Base-by-base conservation (phyloP, 2,888 invertebrate species). In the Sesia bembeciformis region DNA sequence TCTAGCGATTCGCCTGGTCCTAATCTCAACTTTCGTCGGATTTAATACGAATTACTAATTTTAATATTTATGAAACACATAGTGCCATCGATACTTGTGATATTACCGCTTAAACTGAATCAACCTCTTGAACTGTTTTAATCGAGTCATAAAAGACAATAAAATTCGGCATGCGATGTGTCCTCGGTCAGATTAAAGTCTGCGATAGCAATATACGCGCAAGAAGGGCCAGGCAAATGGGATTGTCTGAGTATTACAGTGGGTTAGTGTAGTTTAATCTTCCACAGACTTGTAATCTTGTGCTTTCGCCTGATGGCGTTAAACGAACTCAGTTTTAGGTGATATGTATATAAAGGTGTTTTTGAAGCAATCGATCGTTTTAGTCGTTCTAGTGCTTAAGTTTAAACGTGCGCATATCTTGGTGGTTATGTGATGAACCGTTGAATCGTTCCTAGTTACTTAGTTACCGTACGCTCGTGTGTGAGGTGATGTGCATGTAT, bases 361-460 rank as follows among this genome's bases (percentile, higher is more conserved):
- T 72, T 65, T 56, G 62, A 72, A 72, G 69, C 65, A 69, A 76
- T 78, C 64, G 63, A 63, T 70, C 60, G 66, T 74, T 67, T 67
- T 73, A 74, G 74, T 71, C 59, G 62, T 75, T 73, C 64, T 85
- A 85, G 82, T 76, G 71, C 61, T 76, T 84, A 84, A 82, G 80
- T 81, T 72, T 50, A 60, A 84, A 80, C 73, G 69, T 81, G 75
- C 77, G 83, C 84, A 88, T 86, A 88, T 87, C 87, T 69, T 78
- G 70, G 74, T 81, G 82, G 78, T 86, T 81, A 82, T 74, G 78
- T 84, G 76, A 81, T 75, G 71, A 71, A 69, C 69, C 69, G 68
- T 69, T 62, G 66, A 71, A 74, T 78, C 74, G 81, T 83, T 84
- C 80, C 79, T 88, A 88, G 80, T 72, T 73, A 66, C 8, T 51